These are phyloP conservation scores for Rhabdomys dilectus DNA, from an alignment of 2,113 vertebrate species.

Conservation along the genomic window DNA sequence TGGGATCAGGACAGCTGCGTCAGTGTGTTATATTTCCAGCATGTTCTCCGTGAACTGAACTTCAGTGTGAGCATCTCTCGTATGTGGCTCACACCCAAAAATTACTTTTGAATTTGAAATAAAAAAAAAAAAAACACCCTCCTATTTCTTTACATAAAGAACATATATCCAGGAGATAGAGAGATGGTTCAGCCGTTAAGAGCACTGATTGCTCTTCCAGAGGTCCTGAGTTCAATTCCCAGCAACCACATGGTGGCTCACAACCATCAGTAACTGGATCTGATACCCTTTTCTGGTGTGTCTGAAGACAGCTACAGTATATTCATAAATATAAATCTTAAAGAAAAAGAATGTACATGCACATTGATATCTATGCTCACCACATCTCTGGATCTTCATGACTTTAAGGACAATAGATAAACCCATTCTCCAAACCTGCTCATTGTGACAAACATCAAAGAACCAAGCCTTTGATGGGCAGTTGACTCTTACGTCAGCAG, in stretches of 20 bases:
- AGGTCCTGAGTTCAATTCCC: too few relatives aligned
- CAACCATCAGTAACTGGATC: too few relatives aligned
- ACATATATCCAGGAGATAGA: not conserved
- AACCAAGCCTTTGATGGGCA: not conserved
- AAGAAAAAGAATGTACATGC: not conserved
- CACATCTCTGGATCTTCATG: not conserved
- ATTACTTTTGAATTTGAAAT: not conserved
- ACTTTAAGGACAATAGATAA: not conserved
- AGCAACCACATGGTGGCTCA: too few relatives aligned
- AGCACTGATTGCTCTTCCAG: too few relatives aligned
- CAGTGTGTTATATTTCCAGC: slow-evolving; percentile 10
- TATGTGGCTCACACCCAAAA: not conserved
- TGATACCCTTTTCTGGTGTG: too few relatives aligned
- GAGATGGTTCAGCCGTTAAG: too few relatives aligned
- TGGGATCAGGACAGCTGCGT: slow-evolving; percentile 43
- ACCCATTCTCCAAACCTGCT: not conserved
- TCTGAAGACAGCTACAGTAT: too few relatives aligned
- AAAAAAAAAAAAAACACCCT: not conserved
- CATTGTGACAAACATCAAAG: not conserved
- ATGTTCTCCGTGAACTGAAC: not conserved
- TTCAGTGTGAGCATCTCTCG: not conserved
- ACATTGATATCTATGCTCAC: not conserved
- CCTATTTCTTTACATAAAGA: not conserved
- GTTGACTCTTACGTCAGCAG: not conserved
- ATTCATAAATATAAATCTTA: too few relatives aligned